These are phyloP conservation scores for Pseudoatta argentina DNA, from an alignment of 1,140 invertebrate species.

Conservation along the genomic window DNA sequence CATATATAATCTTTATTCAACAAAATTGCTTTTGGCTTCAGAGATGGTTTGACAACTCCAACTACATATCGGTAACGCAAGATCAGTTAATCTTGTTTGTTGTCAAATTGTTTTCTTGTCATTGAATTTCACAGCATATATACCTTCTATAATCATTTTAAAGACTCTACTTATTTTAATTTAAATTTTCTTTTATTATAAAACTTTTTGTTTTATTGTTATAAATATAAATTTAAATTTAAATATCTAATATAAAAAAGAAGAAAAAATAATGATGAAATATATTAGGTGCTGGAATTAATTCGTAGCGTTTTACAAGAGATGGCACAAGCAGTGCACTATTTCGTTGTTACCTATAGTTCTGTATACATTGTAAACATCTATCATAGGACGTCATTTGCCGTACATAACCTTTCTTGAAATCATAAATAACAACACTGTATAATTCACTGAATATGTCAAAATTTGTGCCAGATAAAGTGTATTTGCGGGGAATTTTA, in stretches of 20 bases:
- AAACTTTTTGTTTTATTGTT: not conserved
- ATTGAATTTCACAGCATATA: not conserved
- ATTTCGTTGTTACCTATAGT: no score
- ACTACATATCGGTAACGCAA: not conserved
- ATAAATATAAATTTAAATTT: not conserved
- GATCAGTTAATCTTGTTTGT: not conserved
- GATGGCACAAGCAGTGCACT: no score
- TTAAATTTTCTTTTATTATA: not conserved
- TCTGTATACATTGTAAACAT: no score
- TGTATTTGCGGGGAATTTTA: no score
- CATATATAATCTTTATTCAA: not conserved
- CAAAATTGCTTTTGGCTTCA: not conserved
- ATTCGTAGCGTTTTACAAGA: no score
- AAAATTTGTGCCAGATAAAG: no score
- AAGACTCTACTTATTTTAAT: not conserved
- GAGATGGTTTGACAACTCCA: not conserved
- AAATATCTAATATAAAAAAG: not conserved
- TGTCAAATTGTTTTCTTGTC: not conserved
- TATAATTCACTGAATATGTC: no score
- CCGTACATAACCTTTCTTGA: no score
- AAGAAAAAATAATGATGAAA: not conserved
- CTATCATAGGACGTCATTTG: no score
- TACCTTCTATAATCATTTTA: not conserved
- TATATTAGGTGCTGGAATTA: no score
- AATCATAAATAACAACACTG: no score